phyloP scores from a whole-genome alignment of 2,888 invertebrate species.

The Nowickia ferox region DNA sequence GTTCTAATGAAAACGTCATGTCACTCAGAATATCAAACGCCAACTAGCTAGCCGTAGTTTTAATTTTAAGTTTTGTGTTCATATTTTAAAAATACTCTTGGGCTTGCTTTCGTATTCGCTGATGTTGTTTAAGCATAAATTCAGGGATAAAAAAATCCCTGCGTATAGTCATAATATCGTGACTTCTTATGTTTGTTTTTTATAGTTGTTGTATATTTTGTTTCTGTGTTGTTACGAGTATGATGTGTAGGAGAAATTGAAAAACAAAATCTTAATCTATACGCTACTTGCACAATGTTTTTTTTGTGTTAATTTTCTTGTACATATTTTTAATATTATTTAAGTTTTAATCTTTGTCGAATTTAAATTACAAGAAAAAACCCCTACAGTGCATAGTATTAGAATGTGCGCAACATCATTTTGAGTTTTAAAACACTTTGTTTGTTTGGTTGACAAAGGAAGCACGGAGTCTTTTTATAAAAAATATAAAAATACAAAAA shows the following conservation, averaged over 20 bases:
- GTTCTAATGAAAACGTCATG: constrained; percentile 53
- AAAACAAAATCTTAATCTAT: constrained; percentile 28
- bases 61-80: constrained; percentile 45
- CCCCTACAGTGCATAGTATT: constrained; percentile 7
- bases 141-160: constrained; percentile 61
- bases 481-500: no score
- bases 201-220: constrained; percentile 22
- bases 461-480: no score
- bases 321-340: constrained; percentile 36
- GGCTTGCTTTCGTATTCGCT: constrained; percentile 44
- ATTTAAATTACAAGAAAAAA: constrained; percentile 25
- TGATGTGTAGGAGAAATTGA: constrained; percentile 52
- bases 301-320: constrained; percentile 32
- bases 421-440: neutral
- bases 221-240: constrained; percentile 43
- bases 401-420: neutral
- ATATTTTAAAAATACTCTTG: constrained; percentile 47
- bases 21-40: constrained; percentile 58
- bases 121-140: constrained; percentile 42
- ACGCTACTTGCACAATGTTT: constrained; percentile 36
- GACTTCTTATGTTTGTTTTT: constrained; percentile 8
- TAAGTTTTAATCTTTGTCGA: constrained; percentile 54
- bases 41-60: constrained; percentile 62
- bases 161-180: constrained; percentile 42
- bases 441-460: no score